Evolutionary conservation across 2,797 vertebrate species (phyloP).

Genomic region (Babyrousa celebensis): DNA sequence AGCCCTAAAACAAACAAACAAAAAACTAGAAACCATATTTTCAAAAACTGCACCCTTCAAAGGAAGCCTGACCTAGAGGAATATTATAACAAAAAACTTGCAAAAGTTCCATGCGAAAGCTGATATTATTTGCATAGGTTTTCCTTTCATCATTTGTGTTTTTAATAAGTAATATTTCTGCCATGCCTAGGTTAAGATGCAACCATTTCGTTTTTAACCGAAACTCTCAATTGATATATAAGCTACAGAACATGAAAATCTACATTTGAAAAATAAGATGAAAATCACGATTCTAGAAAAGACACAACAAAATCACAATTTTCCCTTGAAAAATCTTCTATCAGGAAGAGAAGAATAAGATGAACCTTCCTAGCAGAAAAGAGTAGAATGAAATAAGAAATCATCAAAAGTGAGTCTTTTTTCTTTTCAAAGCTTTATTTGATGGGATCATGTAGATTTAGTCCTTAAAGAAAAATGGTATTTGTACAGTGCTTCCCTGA

Average conservation of each 20-base stretch:
- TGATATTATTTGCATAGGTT: not conserved
- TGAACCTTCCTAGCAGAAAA: conserved; percentile 35
- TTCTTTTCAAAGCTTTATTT: conserved; percentile 53
- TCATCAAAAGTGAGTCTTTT: conserved; percentile 15
- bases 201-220: conserved; percentile 34
- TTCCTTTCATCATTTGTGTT: conserved; percentile 31
- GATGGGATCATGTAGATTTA: conserved; percentile 48
- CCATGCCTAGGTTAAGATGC: not conserved
- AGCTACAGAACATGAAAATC: conserved; percentile 58
- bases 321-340: conserved; percentile 17
- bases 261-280: conserved; percentile 54
- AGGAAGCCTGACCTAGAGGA: not conserved
- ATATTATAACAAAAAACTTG: not conserved
- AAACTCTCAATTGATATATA: conserved; percentile 31
- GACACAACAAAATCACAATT: conserved; percentile 59
- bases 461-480: not conserved
- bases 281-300: conserved; percentile 63
- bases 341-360: conserved; percentile 40
- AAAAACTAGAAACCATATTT: conserved; percentile 34
- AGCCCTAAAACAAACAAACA: too few species aligned
- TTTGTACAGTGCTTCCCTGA: conserved; percentile 85
- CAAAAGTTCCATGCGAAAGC: not conserved
- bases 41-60: not conserved
- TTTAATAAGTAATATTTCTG: conserved; percentile 29
- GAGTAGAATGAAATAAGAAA: not conserved